These are phyloP conservation scores for Clarias pachynema DNA, from an alignment of 2,797 vertebrate genomes.

Conservation along the genomic window DNA sequence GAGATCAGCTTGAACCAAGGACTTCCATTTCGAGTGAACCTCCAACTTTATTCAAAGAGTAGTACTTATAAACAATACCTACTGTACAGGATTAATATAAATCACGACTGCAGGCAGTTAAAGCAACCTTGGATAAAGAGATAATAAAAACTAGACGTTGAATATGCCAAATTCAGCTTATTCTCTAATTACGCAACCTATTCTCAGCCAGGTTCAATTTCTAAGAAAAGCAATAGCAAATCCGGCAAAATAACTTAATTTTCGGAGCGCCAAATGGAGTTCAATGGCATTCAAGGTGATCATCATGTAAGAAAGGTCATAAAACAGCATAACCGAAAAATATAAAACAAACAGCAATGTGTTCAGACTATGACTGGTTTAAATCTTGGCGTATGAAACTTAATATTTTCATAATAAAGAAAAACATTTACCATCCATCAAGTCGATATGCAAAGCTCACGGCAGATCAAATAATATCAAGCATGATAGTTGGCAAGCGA, in stretches of 20 bases:
- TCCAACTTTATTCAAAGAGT: neutral
- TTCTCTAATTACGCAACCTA: neutral
- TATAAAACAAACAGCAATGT: slow-evolving; percentile 34
- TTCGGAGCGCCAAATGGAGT: slow-evolving; percentile 7
- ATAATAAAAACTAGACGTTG: slow-evolving; percentile 16
- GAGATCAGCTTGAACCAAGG: neutral
- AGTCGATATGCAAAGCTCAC: slow-evolving; percentile 11
- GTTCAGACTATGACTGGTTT: slow-evolving; percentile 6
- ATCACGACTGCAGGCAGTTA: neutral
- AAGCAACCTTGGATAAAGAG: slow-evolving; percentile 14
- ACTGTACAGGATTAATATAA: slow-evolving; percentile 14
- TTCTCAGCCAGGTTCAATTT: slow-evolving; percentile 40
- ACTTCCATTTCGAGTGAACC: neutral
- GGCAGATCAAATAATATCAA: slow-evolving; percentile 19
- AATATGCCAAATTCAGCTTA: slow-evolving; percentile 32
- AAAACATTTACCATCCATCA: slow-evolving; percentile 24
- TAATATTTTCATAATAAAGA: slow-evolving; percentile 43
- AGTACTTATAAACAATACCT: slow-evolving; percentile 2
- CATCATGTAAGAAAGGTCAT: slow-evolving; percentile 21
- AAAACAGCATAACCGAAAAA: neutral
- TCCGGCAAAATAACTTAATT: slow-evolving; percentile 1
- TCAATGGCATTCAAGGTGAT: slow-evolving; percentile 3
- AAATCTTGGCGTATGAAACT: slow-evolving; percentile 18
- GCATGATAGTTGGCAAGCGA: slow-evolving; percentile 30
- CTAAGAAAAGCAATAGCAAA: slow-evolving; percentile 29